phyloP scores from a whole-genome alignment of 2,113 vertebrate genomes.

The Pseudorasbora parva region DNA sequence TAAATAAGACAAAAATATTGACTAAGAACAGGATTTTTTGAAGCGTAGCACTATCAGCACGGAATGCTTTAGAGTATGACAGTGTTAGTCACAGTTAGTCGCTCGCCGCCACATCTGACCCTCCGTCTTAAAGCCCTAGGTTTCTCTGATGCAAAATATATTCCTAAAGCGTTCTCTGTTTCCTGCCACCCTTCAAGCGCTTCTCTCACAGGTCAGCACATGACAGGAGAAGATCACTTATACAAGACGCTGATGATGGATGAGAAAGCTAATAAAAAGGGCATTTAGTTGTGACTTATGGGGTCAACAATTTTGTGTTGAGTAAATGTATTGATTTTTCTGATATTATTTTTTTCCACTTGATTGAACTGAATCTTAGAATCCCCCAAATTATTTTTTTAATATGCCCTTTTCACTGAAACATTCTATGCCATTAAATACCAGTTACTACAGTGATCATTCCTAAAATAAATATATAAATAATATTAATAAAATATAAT shows the following conservation, averaged over 20 bases:
- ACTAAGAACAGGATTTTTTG: background rate
- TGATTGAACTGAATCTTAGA: background rate
- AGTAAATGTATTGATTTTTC: background rate
- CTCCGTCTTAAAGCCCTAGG: background rate
- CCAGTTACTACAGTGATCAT: background rate
- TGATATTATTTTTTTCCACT: background rate
- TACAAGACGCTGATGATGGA: background rate
- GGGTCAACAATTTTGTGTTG: background rate
- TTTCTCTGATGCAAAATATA: constrained; percentile 20
- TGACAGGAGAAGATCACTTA: background rate
- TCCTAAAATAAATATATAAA: background rate
- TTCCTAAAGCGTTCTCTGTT: constrained; percentile 11
- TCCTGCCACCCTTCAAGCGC: background rate
- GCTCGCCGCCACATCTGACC: constrained; percentile 5
- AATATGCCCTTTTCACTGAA: no score
- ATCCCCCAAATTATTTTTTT: no score
- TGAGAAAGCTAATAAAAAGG: background rate
- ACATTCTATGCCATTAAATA: no score
- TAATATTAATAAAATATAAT: no score
- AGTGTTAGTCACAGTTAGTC: constrained; percentile 21
- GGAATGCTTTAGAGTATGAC: background rate
- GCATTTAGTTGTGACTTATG: background rate
- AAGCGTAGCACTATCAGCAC: background rate
- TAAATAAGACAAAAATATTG: no score
- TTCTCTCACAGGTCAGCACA: constrained; percentile 2